Percentiles rank a stretch among this genome's conserved stretches.
Evolutionary conservation across 2,113 vertebrate species (phyloP).

Genomic region (Rafetus swinhoei): DNA sequence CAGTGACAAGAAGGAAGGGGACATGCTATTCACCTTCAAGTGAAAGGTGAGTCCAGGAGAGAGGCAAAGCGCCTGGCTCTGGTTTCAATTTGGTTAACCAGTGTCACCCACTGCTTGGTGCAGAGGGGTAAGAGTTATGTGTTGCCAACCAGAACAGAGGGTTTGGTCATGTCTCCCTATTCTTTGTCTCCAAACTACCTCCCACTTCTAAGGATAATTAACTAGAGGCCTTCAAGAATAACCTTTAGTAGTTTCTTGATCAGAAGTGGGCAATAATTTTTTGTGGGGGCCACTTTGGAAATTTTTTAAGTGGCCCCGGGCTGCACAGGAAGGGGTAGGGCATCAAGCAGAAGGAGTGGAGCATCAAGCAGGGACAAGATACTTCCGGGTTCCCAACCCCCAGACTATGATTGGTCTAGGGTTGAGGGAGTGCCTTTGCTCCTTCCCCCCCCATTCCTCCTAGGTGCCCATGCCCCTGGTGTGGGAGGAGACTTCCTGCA

Average conservation of each 20-base stretch:
- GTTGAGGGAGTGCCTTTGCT: too few relatives aligned
- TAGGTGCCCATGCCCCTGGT: too few relatives aligned
- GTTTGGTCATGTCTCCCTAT: neutral
- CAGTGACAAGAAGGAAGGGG: neutral
- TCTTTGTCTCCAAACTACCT: neutral
- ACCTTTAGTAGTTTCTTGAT: neutral
- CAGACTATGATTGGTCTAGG: too few relatives aligned
- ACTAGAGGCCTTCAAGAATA: neutral
- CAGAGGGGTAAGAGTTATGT: neutral
- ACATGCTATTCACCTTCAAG: neutral
- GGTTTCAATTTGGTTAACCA: neutral
- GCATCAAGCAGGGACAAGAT: too few relatives aligned
- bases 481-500: too few relatives aligned
- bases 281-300: too few relatives aligned
- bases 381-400: too few relatives aligned
- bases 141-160: neutral
- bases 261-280: too few relatives aligned
- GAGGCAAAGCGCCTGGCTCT: neutral
- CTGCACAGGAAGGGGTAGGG: too few relatives aligned
- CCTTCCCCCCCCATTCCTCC: too few relatives aligned
- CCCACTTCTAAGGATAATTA: neutral
- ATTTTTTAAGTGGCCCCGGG: too few relatives aligned
- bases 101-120: rapidly evolving
- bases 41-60: neutral
- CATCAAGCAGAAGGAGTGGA: too few relatives aligned